A percentile compares a stretch with the other conserved stretches of the same genome.
phyloP scores from a whole-genome alignment of 2,113 vertebrate species.

The Antechinus flavipes region DNA sequence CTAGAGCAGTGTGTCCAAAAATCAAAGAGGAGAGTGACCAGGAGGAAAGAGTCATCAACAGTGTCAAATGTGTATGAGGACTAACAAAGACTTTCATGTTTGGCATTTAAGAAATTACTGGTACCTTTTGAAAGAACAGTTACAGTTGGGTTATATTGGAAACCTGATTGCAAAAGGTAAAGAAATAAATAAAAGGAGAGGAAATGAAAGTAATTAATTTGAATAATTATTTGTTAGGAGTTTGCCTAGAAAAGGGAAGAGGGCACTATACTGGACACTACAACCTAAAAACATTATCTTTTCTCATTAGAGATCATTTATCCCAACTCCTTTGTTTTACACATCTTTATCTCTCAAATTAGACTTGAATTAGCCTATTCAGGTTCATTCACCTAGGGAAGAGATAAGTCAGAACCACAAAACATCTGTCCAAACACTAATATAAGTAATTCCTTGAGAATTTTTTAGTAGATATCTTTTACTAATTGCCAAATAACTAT shows the following conservation, averaged over 20 bases:
- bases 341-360: neutral
- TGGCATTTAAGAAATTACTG: neutral
- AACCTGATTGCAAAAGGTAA: neutral
- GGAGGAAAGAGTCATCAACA: neutral
- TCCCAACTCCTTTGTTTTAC: neutral
- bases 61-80: neutral
- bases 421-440: neutral
- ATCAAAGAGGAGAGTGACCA: neutral
- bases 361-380: neutral
- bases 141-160: neutral
- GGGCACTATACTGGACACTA: neutral
- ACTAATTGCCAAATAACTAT: conserved; percentile 8
- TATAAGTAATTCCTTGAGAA: neutral
- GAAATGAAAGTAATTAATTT: neutral
- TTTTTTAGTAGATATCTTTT: neutral
- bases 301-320: neutral
- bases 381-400: neutral
- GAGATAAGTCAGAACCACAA: neutral
- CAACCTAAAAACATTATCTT: neutral
- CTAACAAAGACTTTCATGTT: neutral
- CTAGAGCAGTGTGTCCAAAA: neutral
- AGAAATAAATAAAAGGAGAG: neutral
- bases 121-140: neutral
- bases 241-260: neutral
- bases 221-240: neutral